Evolutionary conservation across 2,113 vertebrate genomes (phyloP), one percentile per base, ranked within the genome.

Genomic region (Myanophis thanlyinensis): DNA sequence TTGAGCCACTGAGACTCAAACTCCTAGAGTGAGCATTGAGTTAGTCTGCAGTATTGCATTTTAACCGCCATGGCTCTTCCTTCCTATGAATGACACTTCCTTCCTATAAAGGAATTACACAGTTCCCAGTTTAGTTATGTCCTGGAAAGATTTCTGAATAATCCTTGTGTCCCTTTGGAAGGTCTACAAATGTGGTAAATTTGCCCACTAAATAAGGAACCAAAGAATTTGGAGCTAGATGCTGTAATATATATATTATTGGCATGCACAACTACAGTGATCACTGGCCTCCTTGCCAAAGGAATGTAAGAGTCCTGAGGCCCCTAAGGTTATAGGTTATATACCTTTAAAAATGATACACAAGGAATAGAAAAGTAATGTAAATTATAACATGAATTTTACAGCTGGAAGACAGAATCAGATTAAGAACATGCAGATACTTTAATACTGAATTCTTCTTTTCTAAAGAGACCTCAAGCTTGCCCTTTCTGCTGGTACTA

Each of bases 81-180:
- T 25, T 53, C 52, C 53, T 56, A 56, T 56, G 7, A 8, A 56
- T 13, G 30, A n/a, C 59, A 67, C 59, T 67, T 73, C 30, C 59
- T 90, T 73, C 46, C 30, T n/a, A 48, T 47, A 62, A 95, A 89
- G 80, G 62, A n/a, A 23, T 56, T 92, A 40, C n/a, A 2, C 89
- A 90, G 91, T 59, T 62, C 54, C 25, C 91, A 30, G 89, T 87
- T 94, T 47, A 73, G 92, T 92, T 48, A 89, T 49, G 89, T 53
- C 89, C 52, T 86, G 91, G 91, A 95, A 93, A 23, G 48, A n/a
- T 62, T 30, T 62, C 44, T 27, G 11, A 90, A 67, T 49, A 27
- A 67, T 27, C 40, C 27, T 62, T 47, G 25, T 4, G 40, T 18
- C 46, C 5, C 44, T 46, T 62, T 62, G 25, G 73, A 80, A 80